Base-by-base conservation (phyloP, 2,113 vertebrate genomes). In the Halcyon malimbica region DNA sequence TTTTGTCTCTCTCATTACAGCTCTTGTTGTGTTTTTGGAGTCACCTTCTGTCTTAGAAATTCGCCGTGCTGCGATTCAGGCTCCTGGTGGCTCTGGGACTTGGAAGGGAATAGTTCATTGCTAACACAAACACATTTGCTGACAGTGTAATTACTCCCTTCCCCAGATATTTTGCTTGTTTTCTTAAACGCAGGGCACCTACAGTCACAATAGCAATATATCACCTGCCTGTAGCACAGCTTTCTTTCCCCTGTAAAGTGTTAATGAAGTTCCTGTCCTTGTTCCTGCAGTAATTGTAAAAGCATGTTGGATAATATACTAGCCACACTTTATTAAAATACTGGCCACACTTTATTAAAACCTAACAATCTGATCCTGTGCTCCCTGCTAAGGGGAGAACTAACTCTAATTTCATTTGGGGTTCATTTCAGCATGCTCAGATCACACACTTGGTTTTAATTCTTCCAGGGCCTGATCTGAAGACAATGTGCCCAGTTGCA, bases 231-330 rank as follows among this genome's bases (percentile, higher is more conserved):
- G 57, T 91, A 96, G 95, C 91, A 46, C 81, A 89, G 95, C 87
- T 94, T 96, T 94, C 95, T 82, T 96, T 89, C 91, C 95, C 91
- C 92, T 84, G 87, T 95, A 96, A 97, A 96, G 96, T 35, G 96
- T 96, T 97, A 97, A 97, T 94, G 94, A 97, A 96, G 95, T 97
- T 96, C 95, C 95, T 95, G 91, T 97, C 91, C 95, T 89, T 85
- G 91, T 93, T 96, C 20, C 95, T 91, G 68, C 87, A 74, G 77
- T 97, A 96, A 96, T 97, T 96, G 95, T 91, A 94, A 95, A 94
- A 95, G 91, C 91, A 65, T 94, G 95, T 87, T 83, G 96, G 78
- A 29, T 96, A 96, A 96, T 94, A 12, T 87, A 96, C 94, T 96
- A 39, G 91, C 93, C 93, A 96, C 96, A 96, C 96, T 97, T 95